A percentile compares a stretch with the other conserved stretches of the same genome.
phyloP scores from a whole-genome alignment of 2,797 vertebrate species.

The Amblyopsis hoosieri region DNA sequence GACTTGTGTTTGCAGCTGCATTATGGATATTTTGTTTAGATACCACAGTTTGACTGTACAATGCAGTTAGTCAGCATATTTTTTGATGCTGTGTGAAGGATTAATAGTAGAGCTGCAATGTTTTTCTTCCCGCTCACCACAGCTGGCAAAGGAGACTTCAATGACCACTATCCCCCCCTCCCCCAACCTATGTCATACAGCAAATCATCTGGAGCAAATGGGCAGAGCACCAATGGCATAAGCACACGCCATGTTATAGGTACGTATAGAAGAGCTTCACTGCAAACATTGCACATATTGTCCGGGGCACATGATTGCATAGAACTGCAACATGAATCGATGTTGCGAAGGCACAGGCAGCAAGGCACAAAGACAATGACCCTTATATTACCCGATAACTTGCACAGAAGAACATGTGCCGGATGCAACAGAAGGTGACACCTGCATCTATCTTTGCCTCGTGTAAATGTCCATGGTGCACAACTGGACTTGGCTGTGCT shows the following conservation, averaged over 20 bases:
- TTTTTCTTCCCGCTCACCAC: constrained; percentile 18
- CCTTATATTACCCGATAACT: too few relatives aligned
- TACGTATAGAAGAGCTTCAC: neutral
- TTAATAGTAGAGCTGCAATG: constrained; percentile 14
- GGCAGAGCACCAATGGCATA: constrained; percentile 4
- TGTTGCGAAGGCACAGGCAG: too few relatives aligned
- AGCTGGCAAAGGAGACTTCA: constrained; percentile 48
- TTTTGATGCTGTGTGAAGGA: neutral
- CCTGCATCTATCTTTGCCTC: constrained; percentile 9
- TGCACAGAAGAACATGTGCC: too few relatives aligned
- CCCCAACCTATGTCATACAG: constrained; percentile 19
- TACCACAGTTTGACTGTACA: neutral
- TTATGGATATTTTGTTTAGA: too few relatives aligned
- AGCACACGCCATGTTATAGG: neutral
- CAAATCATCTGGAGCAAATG: constrained; percentile 3
- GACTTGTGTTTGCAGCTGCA: constrained; percentile 1
- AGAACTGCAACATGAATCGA: constrained; percentile 26
- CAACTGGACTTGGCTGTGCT: constrained; percentile 36
- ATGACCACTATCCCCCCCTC: constrained; percentile 12
- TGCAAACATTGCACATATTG: constrained; percentile 6
- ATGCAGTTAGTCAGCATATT: constrained; percentile 2
- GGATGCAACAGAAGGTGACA: too few relatives aligned
- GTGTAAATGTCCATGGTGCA: constrained; percentile 34
- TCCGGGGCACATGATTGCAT: neutral
- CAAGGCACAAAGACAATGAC: too few relatives aligned